Evolutionary conservation across 2,888 invertebrate species (phyloP).

Genomic region (Acronicta leporina): DNA sequence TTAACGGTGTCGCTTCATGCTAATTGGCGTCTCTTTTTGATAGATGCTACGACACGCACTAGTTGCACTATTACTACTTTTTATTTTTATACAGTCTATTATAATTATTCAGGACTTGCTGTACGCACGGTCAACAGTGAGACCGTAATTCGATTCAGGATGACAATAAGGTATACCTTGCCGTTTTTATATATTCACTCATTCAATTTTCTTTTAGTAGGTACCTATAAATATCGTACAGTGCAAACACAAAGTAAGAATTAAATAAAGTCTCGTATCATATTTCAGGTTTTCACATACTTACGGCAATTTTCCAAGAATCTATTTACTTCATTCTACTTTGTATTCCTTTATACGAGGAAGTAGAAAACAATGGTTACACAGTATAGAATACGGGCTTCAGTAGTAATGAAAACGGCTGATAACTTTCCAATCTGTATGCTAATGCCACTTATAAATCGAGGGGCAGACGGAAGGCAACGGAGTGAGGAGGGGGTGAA

Average conservation of each 20-base stretch:
- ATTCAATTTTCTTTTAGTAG: too few relatives aligned
- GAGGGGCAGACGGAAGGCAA: slow-evolving; percentile 46
- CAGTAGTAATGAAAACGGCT: slow-evolving; percentile 50
- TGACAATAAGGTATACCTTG: too few relatives aligned
- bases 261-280: not conserved
- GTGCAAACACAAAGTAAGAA: not conserved
- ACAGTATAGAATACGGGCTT: slow-evolving; percentile 30
- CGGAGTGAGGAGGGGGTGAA: slow-evolving; percentile 29
- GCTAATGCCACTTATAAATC: slow-evolving; percentile 77
- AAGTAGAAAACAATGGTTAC: slow-evolving; percentile 32
- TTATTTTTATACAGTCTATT: too few relatives aligned
- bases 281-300: not conserved
- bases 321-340: slow-evolving; percentile 11
- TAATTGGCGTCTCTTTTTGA: too few relatives aligned
- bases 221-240: too few relatives aligned
- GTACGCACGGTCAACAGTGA: too few relatives aligned
- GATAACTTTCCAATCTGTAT: slow-evolving; percentile 83
- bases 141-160: too few relatives aligned
- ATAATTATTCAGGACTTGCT: too few relatives aligned
- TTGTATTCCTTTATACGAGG: slow-evolving; percentile 12
- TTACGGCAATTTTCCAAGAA: not conserved
- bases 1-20: too few relatives aligned
- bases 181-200: too few relatives aligned
- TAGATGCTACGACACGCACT: too few relatives aligned
- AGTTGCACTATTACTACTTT: too few relatives aligned